Evolutionary conservation across 1,140 invertebrate genomes (phyloP).

Genomic region (Aphelenchoides avenae): DNA sequence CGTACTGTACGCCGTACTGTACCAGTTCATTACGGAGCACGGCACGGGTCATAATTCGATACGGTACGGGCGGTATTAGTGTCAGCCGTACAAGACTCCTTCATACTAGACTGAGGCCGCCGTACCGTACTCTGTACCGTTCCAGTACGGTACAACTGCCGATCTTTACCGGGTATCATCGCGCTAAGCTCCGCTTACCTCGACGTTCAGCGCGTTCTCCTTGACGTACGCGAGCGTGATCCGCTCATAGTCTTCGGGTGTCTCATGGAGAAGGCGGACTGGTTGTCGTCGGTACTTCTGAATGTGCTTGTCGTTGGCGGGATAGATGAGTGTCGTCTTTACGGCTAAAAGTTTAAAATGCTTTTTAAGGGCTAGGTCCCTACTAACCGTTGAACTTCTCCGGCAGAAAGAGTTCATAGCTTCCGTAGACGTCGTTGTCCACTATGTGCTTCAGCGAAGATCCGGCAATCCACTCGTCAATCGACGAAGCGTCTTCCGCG

Average conservation of each 20-base stretch:
- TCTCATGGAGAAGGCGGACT: conserved; percentile 75
- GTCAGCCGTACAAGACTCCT: no score
- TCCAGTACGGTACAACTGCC: no score
- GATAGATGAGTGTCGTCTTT: conserved; percentile 80
- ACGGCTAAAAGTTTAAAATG: conserved; percentile 62
- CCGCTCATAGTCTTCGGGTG: conserved; percentile 73
- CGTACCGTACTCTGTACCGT: no score
- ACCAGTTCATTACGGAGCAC: no score
- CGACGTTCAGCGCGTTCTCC: conserved; percentile 62
- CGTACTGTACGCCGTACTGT: no score
- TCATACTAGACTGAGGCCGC: no score
- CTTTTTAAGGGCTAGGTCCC: background rate
- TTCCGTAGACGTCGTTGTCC: conserved; percentile 73
- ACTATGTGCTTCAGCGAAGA: conserved; percentile 13
- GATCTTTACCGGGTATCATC: no score
- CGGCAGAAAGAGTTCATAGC: conserved; percentile 71
- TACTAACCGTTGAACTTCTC: conserved; percentile 66
- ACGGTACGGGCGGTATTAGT: no score
- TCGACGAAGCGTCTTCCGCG: conserved; percentile 8
- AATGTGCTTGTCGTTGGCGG: conserved; percentile 84
- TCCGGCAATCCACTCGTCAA: conserved; percentile 23
- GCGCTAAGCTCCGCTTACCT: no score
- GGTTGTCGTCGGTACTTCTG: conserved; percentile 75
- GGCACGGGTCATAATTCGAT: no score
- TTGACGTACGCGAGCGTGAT: conserved; percentile 73